Conservation (phyloP, 1,140 invertebrate genomes). For the Mycetomoellerius zeteki region DNA sequence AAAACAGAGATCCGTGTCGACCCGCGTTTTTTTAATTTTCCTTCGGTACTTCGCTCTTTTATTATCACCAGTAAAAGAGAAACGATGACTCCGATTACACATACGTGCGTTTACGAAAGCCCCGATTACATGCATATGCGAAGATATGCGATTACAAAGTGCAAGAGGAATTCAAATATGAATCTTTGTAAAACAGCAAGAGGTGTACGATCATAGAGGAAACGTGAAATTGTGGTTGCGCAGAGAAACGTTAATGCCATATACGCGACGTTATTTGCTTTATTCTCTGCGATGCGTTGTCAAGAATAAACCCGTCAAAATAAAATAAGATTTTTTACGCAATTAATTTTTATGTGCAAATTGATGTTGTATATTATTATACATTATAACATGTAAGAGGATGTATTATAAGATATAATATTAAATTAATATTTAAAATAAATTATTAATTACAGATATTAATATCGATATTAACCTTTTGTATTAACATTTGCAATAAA, state of each 20-base stretch:
- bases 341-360: background rate
- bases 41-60: background rate
- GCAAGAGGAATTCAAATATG: background rate
- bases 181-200: background rate
- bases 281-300: background rate
- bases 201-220: background rate
- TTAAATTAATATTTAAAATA: conserved; percentile 2
- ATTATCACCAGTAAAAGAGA: background rate
- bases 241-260: background rate
- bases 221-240: conserved; percentile 13
- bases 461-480: background rate
- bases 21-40: background rate
- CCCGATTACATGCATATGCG: background rate
- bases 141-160: conserved; percentile 40
- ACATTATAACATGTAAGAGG: background rate
- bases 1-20: background rate
- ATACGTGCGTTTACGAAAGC: conserved; percentile 4
- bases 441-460: background rate
- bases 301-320: background rate
- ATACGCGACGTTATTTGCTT: background rate
- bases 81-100: conserved; percentile 24
- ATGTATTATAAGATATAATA: background rate
- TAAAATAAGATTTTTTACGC: background rate
- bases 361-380: background rate
- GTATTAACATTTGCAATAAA: background rate